Base-by-base conservation (phyloP, 2,888 invertebrate species). In the Cynaeus angustus region DNA sequence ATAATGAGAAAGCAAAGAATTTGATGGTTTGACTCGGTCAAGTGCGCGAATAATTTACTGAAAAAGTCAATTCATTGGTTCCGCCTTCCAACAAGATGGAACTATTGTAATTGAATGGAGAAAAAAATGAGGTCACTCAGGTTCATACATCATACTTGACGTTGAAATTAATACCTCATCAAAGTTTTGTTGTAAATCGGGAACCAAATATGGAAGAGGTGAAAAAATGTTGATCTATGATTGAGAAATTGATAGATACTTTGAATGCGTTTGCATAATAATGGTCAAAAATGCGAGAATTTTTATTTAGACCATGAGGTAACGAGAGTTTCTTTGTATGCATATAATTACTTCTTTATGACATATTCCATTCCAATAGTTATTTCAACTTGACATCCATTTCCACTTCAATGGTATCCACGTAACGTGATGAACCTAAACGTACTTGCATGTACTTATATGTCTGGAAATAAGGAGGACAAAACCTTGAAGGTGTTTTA, bases 401-500 rank as follows among this genome's bases (percentile, higher is more conserved):
- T 28, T 28, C 21, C 26, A 26, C 5, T 28, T 5, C 26, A 41
- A 46, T 46, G 13, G 8, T 5, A n/a, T 33, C 0, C 53, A 33
- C 53, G 37, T 13, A 50, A 50, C 62, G 38, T 52, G 59, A 67
- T 61, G 61, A 21, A 67, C 45, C 43, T 30, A 10, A 64, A 58
- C 46, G 62, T 67, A 56, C 62, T 67, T 70, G 70, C 43, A 12
- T 59, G 59, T 61, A 71, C 67, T 65, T 68, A 68, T 62, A 68
- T 14, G 50, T 58, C 50, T 59, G 10, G 30, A 33, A 45, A 41
- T 64, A 72, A 72, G 64, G 70, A 65, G 72, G 70, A 61, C 72
- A 65, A 33, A 67, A 67, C 70, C 72, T 72, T 72, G 72, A 72
- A 33, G 30, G 13, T 41, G 48, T 55, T 53, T 65, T 66, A 56